A percentile compares a stretch with the other conserved stretches of the same genome.
Conservation (phyloP, 2,113 vertebrate genomes). For the Podarcis muralis region DNA sequence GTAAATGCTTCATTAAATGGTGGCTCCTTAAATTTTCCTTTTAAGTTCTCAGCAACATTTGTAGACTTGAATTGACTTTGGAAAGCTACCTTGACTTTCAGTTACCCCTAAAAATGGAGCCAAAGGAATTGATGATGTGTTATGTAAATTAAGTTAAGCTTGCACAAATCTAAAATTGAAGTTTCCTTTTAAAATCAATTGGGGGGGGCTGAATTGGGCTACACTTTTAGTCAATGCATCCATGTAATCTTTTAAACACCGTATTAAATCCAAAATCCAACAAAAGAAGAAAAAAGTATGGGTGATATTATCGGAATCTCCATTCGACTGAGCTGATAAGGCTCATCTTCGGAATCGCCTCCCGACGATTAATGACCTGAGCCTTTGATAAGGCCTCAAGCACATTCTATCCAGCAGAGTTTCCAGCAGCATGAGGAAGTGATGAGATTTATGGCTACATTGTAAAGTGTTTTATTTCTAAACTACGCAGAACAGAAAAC, state of each 20-base stretch:
- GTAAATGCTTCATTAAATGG: not conserved
- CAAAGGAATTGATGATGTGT: not conserved
- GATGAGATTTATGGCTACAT: too few relatives aligned
- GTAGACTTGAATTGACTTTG: not conserved
- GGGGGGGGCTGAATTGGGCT: too few relatives aligned
- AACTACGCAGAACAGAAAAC: too few relatives aligned
- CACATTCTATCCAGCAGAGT: too few relatives aligned
- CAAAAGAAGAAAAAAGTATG: too few relatives aligned
- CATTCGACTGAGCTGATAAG: too few relatives aligned
- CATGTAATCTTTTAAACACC: not conserved
- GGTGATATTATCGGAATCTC: too few relatives aligned
- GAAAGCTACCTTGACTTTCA: not conserved
- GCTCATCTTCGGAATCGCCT: too few relatives aligned
- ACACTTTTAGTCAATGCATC: not conserved
- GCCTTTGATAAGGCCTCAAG: too few relatives aligned
- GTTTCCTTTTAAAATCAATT: not conserved
- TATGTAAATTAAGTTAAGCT: not conserved
- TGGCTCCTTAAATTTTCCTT: not conserved
- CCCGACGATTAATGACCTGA: too few relatives aligned
- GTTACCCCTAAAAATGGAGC: not conserved
- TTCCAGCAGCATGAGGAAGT: too few relatives aligned
- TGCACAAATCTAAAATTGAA: not conserved
- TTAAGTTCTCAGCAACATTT: not conserved
- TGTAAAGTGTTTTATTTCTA: too few relatives aligned
- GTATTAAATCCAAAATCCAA: not conserved